Evolutionary conservation across 2,797 vertebrate genomes (phyloP).

Genomic region (Tapera naevia): DNA sequence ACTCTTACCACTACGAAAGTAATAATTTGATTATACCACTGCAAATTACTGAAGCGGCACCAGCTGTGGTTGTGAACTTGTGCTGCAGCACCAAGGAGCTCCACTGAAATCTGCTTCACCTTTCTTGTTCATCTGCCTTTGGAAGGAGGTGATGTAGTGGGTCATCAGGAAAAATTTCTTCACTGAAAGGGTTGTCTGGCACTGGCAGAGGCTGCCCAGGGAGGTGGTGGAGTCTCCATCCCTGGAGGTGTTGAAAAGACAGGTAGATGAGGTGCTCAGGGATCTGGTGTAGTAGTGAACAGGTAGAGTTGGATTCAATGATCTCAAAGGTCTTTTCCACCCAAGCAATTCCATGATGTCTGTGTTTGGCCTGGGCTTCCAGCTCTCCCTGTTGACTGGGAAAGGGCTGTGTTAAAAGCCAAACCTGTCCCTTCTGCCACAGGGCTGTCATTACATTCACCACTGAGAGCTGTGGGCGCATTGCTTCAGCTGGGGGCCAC

Average conservation of each 20-base stretch:
- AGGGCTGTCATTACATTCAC: fast-evolving
- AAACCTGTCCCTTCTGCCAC: background rate
- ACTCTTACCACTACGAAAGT: background rate
- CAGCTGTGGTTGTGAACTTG: background rate
- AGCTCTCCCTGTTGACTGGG: fast-evolving
- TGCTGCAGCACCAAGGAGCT: background rate
- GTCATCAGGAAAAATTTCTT: no score
- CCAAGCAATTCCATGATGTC: no score
- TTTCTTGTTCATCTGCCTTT: background rate
- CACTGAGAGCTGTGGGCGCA: background rate
- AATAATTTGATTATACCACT: background rate
- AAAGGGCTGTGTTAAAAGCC: fast-evolving
- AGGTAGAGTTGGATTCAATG: no score
- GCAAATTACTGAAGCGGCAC: background rate
- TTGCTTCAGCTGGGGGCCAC: background rate
- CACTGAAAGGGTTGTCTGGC: no score
- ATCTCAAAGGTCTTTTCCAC: no score
- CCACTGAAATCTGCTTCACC: background rate
- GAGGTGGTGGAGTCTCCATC: no score
- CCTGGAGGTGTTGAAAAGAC: no score
- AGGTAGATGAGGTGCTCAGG: no score
- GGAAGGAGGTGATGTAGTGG: fast-evolving
- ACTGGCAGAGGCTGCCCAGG: no score
- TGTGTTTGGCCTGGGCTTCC: background rate
- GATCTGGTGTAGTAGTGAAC: no score